phyloP scores from a whole-genome alignment of 2,888 invertebrate species.

The Phlogophora meticulosa region DNA sequence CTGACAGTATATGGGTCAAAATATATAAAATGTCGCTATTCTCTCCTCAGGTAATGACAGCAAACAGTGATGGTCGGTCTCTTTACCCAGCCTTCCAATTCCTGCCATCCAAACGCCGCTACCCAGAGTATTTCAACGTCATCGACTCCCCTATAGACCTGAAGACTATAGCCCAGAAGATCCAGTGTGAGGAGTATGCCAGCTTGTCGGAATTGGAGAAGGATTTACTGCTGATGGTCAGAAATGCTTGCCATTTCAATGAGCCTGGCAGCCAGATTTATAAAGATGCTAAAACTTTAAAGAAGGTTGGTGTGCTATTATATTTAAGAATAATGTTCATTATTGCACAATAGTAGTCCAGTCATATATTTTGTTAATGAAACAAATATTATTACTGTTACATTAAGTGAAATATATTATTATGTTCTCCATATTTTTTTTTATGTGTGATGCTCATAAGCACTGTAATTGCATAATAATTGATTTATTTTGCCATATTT shows the following conservation, averaged over 20 bases:
- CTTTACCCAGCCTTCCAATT: constrained; percentile 97
- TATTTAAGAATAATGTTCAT: neutral
- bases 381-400: too few species aligned
- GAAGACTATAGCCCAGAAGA: constrained; percentile 97
- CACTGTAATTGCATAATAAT: too few species aligned
- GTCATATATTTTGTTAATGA: neutral
- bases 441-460: too few species aligned
- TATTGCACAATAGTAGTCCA: neutral
- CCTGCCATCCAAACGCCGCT: constrained; percentile 97
- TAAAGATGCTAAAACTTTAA: constrained; percentile 97
- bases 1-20: too few species aligned
- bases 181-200: constrained; percentile 96
- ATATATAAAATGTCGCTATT: neutral
- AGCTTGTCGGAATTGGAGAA: constrained; percentile 96
- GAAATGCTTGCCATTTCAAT: constrained; percentile 98
- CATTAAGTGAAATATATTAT: neutral
- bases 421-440: too few species aligned
- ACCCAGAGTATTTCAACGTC: constrained; percentile 98
- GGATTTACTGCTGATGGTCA: constrained; percentile 97
- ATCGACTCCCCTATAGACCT: constrained; percentile 98
- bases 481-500: too few species aligned
- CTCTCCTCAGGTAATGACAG: constrained; percentile 93
- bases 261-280: constrained; percentile 99
- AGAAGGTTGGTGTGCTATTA: constrained; percentile 91
- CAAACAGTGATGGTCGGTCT: constrained; percentile 96